Evolutionary conservation across 2,888 invertebrate genomes (phyloP).

Genomic region (Lasioglossum malachurum): DNA sequence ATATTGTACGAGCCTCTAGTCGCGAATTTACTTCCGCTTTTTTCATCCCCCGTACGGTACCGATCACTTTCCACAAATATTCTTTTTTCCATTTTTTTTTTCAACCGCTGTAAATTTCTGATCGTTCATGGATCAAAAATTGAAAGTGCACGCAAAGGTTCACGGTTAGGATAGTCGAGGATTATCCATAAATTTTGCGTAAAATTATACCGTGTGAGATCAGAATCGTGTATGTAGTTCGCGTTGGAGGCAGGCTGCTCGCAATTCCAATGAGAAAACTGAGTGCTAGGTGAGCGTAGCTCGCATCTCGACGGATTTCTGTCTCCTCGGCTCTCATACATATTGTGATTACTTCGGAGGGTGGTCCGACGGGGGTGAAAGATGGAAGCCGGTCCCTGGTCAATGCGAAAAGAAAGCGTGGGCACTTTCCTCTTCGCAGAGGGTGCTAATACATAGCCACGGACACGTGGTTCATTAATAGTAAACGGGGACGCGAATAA

Average conservation of each 20-base stretch:
- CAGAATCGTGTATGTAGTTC: conserved; percentile 77
- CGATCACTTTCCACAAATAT: neutral
- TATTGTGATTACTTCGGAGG: conserved; percentile 82
- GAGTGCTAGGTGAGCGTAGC: conserved; percentile 75
- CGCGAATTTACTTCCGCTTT: conserved; percentile 27
- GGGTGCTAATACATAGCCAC: conserved; percentile 16
- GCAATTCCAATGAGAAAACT: conserved; percentile 83
- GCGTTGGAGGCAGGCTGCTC: conserved; percentile 77
- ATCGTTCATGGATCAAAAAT: neutral
- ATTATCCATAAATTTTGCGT: conserved; percentile 59
- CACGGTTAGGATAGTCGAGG: neutral
- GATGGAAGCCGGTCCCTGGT: conserved; percentile 32
- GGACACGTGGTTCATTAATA: neutral
- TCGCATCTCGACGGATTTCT: conserved; percentile 74
- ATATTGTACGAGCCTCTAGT: conserved; percentile 51
- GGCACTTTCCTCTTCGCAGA: conserved; percentile 22
- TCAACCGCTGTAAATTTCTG: no score
- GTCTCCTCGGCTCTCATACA: conserved; percentile 81
- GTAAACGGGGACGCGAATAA: neutral
- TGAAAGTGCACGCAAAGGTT: neutral
- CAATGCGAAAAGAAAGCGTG: conserved; percentile 46
- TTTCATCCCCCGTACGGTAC: conserved; percentile 21
- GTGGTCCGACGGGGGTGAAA: conserved; percentile 28
- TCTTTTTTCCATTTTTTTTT: no score
- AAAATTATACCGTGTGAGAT: conserved; percentile 71